phyloP scores from a whole-genome alignment of 2,888 invertebrate genomes.

The Alloscopus bannaensis region DNA sequence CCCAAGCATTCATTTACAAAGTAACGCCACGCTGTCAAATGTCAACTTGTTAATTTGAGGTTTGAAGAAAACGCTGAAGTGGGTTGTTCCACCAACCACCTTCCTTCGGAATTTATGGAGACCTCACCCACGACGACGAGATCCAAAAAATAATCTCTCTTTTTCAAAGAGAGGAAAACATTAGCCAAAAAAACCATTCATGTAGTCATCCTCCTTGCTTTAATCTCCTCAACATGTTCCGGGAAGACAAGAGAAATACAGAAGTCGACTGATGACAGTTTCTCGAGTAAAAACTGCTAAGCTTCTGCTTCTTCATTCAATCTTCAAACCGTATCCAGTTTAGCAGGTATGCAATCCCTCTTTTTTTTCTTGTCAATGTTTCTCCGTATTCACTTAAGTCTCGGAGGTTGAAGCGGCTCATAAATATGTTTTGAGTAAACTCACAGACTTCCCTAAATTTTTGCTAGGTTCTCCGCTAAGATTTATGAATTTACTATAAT shows the following conservation, averaged over 20 bases:
- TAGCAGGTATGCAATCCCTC: too few relatives aligned
- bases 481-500: conserved; percentile 62
- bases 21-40: conserved; percentile 42
- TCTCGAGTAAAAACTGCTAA: conserved; percentile 22
- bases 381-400: background rate
- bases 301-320: too few relatives aligned
- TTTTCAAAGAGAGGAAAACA: too few relatives aligned
- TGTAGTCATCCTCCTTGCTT: too few relatives aligned
- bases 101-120: conserved; percentile 45
- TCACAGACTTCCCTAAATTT: conserved; percentile 17
- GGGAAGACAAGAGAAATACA: too few relatives aligned
- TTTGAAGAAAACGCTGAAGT: conserved; percentile 37
- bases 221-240: too few relatives aligned
- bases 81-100: conserved; percentile 49
- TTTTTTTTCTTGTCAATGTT: background rate
- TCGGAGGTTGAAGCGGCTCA: background rate
- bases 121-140: conserved; percentile 48
- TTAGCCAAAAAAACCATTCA: too few relatives aligned
- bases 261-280: conserved; percentile 2
- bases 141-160: background rate
- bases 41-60: conserved; percentile 59
- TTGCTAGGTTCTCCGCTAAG: conserved; percentile 39
- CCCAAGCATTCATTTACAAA: conserved; percentile 13
- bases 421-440: conserved; percentile 5
- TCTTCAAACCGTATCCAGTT: too few relatives aligned